Evolutionary conservation across 2,888 invertebrate species (phyloP), one percentile per base, ranked within the genome.

Genomic region (Hypsopygia costalis): DNA sequence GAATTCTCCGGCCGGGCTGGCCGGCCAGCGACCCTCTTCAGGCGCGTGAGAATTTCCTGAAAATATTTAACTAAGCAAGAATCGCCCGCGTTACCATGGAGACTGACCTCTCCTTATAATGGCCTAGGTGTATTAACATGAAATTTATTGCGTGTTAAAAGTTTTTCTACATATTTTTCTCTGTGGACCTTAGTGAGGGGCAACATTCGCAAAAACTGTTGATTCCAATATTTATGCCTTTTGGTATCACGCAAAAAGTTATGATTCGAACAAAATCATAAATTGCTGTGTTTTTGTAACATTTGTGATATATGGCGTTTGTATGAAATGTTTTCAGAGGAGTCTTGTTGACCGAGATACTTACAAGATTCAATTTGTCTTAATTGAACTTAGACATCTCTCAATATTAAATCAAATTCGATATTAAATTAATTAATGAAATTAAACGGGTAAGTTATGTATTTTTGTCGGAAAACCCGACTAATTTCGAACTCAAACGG

Each of bases 21-120:
- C 71, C 72, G 74, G 72, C 76, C 75, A 76, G 60, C 69, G 77
- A 83, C 86, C 87, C 85, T 85, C 72, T 74, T 86, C 79, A 85
- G 69, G 55, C 49, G 59, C 61, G 63, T 64, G 66, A 61, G 73
- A 73, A 74, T 69, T 74, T 67, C 66, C 69, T 69, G 63, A 76
- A 78, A 81, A 79, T 78, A 81, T 81, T 82, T 79, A 81, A 79
- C 79, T 81, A 69, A 72, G 69, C 65, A 64, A 48, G 55, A 65
- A 66, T 62, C 52, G 44, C 47, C 47, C 45, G 34, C 52, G 57
- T 59, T 58, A 41, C 55, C 47, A 56, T 54, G 47, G 60, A 43
- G 46, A 54, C 60, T 55, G 52, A 56, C 58, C 63, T 55, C 52
- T 55, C 46, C 46, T 56, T 51, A 53, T 60, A 57, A 55, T 52